Conservation (phyloP, 2,888 invertebrate genomes). For the Phengaris alcon region DNA sequence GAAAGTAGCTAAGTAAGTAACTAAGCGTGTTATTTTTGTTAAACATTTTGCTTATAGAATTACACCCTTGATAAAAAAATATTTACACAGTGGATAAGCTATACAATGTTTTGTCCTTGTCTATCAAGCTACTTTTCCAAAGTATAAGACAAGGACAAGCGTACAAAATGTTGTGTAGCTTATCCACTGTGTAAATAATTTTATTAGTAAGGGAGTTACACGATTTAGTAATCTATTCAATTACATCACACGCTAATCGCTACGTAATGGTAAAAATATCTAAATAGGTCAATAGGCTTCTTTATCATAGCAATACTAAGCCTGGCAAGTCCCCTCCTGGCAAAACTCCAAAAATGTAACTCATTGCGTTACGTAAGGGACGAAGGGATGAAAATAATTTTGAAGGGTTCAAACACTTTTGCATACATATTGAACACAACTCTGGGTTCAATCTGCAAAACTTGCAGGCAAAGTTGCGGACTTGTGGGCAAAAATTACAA, state of each 20-base stretch:
- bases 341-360: slow-evolving; percentile 13
- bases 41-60: no score
- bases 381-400: slow-evolving; percentile 16
- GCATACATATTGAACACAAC: background rate
- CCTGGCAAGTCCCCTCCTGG: slow-evolving; percentile 18
- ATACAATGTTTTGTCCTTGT: no score
- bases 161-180: no score
- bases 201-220: no score
- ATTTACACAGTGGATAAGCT: no score
- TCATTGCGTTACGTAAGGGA: slow-evolving; percentile 18
- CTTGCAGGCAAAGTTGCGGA: background rate
- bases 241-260: background rate
- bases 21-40: no score
- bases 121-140: no score
- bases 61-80: no score
- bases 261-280: slow-evolving; percentile 9
- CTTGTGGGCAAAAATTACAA: no score
- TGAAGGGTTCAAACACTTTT: slow-evolving; percentile 31
- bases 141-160: no score
- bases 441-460: background rate
- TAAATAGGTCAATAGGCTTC: slow-evolving; percentile 21
- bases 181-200: no score
- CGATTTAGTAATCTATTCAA: background rate
- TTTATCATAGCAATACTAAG: slow-evolving; percentile 7
- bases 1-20: no score